Base-by-base conservation (phyloP, 2,888 invertebrate genomes). In the Xylocampa areola region DNA sequence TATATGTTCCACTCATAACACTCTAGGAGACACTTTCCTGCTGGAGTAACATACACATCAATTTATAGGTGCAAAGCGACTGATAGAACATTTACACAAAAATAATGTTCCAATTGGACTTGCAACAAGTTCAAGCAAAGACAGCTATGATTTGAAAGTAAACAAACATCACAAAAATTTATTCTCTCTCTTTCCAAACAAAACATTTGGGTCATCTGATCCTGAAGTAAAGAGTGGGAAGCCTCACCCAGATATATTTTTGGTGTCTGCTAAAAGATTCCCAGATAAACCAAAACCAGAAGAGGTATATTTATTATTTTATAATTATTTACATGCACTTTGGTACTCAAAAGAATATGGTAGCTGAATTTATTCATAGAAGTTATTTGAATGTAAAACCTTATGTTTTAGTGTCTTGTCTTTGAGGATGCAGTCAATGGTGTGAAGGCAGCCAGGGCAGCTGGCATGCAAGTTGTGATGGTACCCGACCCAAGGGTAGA, bases 391-490 rank as follows among this genome's bases (percentile, higher is more conserved):
- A n/a, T n/a, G n/a, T n/a, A n/a, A n/a, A n/a, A n/a, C n/a, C 4
- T 5, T 14, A 14, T 32, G 13, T 32, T 32, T 51, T 88, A 96
- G 96, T 97, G 97, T 80, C 88, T 98, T 65, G 98, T 98, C 0
- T 97, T 98, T 86, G 98, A 99, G 92, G 98, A 99, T 92, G 97
- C 98, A 1, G 96, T 97, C 0, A 98, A 97, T 89, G 98, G 99
- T 1, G 97, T 98, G 0, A 91, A 93, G 59, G 97, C 97, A 1
- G 98, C 96, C 0, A 82, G 92, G 19, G 95, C 95, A 14, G 98
- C 98, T 0, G 97, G 97, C 2, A 98, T 98, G 98, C 97, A 97
- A 86, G 96, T 96, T 1, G 95, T 98, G 0, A 96, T 97, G 96
- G 96, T 97, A 10, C 97, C 97, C 0, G 97, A 97, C 81, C 70